Base-by-base conservation (phyloP, 2,888 invertebrate species). In the Apodemia zela region DNA sequence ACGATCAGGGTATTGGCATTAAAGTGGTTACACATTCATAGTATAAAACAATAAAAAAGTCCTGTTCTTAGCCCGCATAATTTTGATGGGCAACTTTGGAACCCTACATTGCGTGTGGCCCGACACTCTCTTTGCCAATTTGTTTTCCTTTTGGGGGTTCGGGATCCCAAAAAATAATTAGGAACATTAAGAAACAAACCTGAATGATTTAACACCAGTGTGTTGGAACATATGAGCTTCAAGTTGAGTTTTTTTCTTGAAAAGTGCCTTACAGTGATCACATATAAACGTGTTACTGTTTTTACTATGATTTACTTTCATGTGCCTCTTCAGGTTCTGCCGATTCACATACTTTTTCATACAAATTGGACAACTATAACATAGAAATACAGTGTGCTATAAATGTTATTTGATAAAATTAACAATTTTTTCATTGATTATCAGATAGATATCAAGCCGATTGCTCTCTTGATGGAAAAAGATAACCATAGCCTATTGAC, bases 251-350 rank as follows among this genome's bases (percentile, higher is more conserved):
- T 93, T 94, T 70, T 94, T 94, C 60, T 81, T 89, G 67, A 94
- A 95, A 29, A 81, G 78, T 49, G 79, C 72, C 5, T 84, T 79
- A 66, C 95, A 95, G 47, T 89, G 77, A 49, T 81, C 80, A 78
- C 94, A 94, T 0, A 77, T 72, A 69, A 93, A 94, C 35, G 79
- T 76, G 11, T 87, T 78, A 59, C 80, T 80, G 11, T 79, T 66
- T 3, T 70, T 63, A 15, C 72, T 67, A 66, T 85, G 87, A 64
- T 93, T 93, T n/a, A 87, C 81, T 64, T 89, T 93, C 49, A 93
- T 82, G 73, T 95, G 95, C 0, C 93, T 88, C 66, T 93, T 93
- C 71, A 94, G 84, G 72, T 93, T 94, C 68, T 92, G 88, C 0
- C 82, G 73, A 67, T 93, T 93, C 54, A 87, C 85, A 72, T 93